A percentile compares a stretch with the other conserved stretches of the same genome.
These are phyloP conservation scores for Piscicola geometra DNA, from an alignment of 2,888 invertebrate genomes.

Conservation along the genomic window DNA sequence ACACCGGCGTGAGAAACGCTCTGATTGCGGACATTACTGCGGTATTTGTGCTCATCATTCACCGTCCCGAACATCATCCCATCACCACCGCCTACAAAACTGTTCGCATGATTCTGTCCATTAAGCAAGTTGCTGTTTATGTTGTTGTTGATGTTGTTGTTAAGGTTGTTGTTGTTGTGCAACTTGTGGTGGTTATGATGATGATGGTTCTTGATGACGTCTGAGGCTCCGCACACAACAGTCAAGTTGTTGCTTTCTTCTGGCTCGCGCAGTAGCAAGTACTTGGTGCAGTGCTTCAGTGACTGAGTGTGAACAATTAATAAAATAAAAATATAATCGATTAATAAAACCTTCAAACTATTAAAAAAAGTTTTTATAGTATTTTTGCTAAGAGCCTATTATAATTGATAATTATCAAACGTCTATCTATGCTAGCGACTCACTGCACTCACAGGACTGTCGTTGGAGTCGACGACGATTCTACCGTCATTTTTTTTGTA, in stretches of 20 bases:
- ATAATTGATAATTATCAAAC: too few species aligned
- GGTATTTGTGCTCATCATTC: too few species aligned
- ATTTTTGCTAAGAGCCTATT: too few species aligned
- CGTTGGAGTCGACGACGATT: neutral
- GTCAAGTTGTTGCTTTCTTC: neutral
- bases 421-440: too few species aligned
- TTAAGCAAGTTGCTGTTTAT: neutral
- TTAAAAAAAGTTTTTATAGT: too few species aligned
- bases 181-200: constrained; percentile 6
- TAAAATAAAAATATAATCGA: too few species aligned
- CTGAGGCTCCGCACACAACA: neutral
- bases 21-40: too few species aligned
- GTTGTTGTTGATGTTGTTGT: neutral
- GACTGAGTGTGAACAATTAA: neutral
- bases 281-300: neutral
- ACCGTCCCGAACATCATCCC: too few species aligned
- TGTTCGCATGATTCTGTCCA: too few species aligned
- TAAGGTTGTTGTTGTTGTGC: neutral
- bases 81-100: too few species aligned
- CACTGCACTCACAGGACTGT: neutral
- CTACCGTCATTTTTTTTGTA: neutral
- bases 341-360: too few species aligned
- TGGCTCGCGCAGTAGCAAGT: neutral
- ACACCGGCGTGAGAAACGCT: too few species aligned
- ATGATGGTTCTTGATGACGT: neutral